phyloP scores from a whole-genome alignment of 2,888 invertebrate genomes.

The Aphrophora alni region DNA sequence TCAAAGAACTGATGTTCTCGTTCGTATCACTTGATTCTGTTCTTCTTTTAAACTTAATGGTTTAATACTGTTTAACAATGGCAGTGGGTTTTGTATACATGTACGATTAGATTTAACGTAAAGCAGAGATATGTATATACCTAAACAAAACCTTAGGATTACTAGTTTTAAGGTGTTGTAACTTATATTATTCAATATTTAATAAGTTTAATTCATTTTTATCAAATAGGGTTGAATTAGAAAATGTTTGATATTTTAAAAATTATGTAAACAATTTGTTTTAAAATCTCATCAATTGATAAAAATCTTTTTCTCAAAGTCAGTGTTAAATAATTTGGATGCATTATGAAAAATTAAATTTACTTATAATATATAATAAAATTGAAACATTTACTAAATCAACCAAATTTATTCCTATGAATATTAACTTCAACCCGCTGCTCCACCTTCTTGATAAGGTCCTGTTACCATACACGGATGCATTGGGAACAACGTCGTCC shows the following conservation, averaged over 20 bases:
- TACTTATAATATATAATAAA: background rate
- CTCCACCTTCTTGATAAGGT: constrained; percentile 74
- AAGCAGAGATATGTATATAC: background rate
- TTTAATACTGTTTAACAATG: background rate
- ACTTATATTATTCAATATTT: background rate
- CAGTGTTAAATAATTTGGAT: too few species aligned
- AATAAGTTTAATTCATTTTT: background rate
- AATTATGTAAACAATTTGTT: background rate
- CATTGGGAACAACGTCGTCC: constrained; percentile 87
- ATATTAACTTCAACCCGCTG: constrained; percentile 28
- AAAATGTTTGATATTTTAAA: background rate
- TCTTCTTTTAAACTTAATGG: background rate
- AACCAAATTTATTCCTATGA: background rate
- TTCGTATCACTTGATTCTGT: background rate
- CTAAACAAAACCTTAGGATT: background rate
- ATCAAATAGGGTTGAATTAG: background rate
- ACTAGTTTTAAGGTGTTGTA: background rate
- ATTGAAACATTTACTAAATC: background rate
- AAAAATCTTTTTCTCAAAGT: background rate
- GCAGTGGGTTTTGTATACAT: background rate
- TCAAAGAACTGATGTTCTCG: background rate
- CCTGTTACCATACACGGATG: constrained; percentile 86
- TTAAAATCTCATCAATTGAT: background rate
- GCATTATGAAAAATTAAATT: background rate
- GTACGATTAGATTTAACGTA: background rate